Conservation (phyloP, 2,113 vertebrate genomes). For the Saguinus imperator region DNA sequence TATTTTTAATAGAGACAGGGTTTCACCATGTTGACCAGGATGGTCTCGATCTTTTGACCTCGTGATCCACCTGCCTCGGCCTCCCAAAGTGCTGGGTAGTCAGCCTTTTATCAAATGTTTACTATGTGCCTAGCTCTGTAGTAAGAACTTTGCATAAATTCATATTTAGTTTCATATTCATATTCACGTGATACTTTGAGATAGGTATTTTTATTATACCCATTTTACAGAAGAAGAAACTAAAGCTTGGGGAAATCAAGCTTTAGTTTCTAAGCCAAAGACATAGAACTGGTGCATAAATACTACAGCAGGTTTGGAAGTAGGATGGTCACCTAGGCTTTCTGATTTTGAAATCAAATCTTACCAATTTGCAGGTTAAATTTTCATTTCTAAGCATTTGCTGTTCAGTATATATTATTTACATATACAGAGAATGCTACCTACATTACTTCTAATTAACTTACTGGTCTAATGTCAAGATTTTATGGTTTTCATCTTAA, state of each 20-base stretch:
- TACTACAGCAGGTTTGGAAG: neutral
- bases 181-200: neutral
- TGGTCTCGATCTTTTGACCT: too few relatives aligned
- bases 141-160: neutral
- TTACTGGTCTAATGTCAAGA: neutral
- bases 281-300: neutral
- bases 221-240: neutral
- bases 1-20: too few relatives aligned
- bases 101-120: neutral
- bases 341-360: neutral
- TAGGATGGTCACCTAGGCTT: too few relatives aligned
- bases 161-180: neutral
- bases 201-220: neutral
- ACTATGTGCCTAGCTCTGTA: neutral
- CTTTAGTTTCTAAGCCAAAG: neutral
- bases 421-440: neutral
- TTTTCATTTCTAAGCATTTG: neutral
- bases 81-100: neutral
- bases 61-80: too few relatives aligned
- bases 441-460: neutral
- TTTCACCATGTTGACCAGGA: too few relatives aligned
- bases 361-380: neutral
- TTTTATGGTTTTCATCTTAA: slow-evolving; percentile 12
- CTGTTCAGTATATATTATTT: neutral
- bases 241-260: neutral